phyloP scores from a whole-genome alignment of 2,888 invertebrate genomes.

The Dryocosmus kuriphilus region DNA sequence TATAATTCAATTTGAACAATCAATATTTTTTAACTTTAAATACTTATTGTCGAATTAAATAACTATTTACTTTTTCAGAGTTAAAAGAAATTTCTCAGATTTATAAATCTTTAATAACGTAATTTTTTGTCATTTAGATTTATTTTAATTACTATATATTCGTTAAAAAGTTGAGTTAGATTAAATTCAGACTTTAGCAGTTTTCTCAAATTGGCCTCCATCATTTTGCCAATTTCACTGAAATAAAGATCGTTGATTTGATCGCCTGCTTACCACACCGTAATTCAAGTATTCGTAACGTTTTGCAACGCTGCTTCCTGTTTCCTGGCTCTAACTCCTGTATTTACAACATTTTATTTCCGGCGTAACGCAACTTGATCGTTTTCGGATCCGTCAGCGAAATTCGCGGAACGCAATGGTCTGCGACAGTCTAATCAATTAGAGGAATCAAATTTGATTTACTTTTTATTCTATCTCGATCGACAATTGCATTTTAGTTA shows the following conservation, averaged over 20 bases:
- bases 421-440: background rate
- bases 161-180: no score
- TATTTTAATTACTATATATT: no score
- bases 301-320: constrained; percentile 57
- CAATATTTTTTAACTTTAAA: no score
- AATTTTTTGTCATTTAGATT: no score
- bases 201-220: background rate
- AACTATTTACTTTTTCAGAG: no score
- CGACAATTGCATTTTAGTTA: background rate
- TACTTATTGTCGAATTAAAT: no score
- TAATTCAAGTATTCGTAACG: constrained; percentile 53
- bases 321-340: constrained; percentile 54
- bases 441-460: background rate
- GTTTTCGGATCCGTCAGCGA: constrained; percentile 66
- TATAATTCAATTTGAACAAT: no score
- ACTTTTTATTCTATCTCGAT: background rate
- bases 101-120: no score
- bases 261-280: constrained; percentile 43
- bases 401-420: constrained; percentile 58
- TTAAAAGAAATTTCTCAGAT: no score
- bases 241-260: constrained; percentile 18
- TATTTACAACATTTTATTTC: constrained; percentile 60
- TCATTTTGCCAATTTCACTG: background rate
- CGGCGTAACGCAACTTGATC: constrained; percentile 69
- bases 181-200: no score